phyloP scores from a whole-genome alignment of 1,140 invertebrate genomes.

The Drosophila kanapiae region DNA sequence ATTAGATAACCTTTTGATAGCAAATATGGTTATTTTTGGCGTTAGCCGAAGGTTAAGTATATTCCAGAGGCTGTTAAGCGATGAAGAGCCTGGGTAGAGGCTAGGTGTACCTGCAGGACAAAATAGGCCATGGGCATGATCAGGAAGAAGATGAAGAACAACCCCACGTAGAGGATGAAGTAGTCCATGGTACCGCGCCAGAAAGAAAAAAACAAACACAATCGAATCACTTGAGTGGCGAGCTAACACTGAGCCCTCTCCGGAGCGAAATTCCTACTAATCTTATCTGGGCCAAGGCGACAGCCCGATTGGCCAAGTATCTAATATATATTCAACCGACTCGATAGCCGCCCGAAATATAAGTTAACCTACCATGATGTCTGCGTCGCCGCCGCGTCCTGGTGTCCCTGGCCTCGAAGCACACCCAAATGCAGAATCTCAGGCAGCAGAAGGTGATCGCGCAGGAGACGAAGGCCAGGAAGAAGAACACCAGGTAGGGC shows the following conservation, averaged over 20 bases:
- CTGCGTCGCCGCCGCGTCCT: slow-evolving; percentile 1
- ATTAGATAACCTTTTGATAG: neutral
- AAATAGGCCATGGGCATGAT: slow-evolving; percentile 62
- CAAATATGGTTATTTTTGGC: neutral
- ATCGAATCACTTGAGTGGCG: slow-evolving; percentile 47
- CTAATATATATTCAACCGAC: slow-evolving; percentile 8
- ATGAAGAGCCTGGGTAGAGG: neutral
- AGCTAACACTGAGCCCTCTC: slow-evolving; percentile 35
- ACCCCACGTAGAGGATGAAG: slow-evolving; percentile 50
- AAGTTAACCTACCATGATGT: slow-evolving; percentile 18
- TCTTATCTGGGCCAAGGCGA: slow-evolving; percentile 35
- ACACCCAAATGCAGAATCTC: slow-evolving; percentile 61
- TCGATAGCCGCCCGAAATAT: slow-evolving; percentile 21
- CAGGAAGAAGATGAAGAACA: slow-evolving; percentile 59
- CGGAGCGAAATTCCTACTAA: slow-evolving; percentile 14
- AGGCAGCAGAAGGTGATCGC: slow-evolving; percentile 66
- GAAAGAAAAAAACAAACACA: slow-evolving; percentile 13
- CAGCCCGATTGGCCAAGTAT: slow-evolving; percentile 45
- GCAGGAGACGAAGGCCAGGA: slow-evolving; percentile 69
- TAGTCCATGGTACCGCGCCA: slow-evolving; percentile 47
- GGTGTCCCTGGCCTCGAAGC: slow-evolving; percentile 51
- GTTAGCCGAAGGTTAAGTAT: neutral
- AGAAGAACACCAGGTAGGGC: slow-evolving; percentile 65
- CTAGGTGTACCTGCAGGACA: slow-evolving; percentile 53
- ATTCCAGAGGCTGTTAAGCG: neutral